Evolutionary conservation across 2,797 vertebrate genomes (phyloP).

Genomic region (Megalops cyprinoides): DNA sequence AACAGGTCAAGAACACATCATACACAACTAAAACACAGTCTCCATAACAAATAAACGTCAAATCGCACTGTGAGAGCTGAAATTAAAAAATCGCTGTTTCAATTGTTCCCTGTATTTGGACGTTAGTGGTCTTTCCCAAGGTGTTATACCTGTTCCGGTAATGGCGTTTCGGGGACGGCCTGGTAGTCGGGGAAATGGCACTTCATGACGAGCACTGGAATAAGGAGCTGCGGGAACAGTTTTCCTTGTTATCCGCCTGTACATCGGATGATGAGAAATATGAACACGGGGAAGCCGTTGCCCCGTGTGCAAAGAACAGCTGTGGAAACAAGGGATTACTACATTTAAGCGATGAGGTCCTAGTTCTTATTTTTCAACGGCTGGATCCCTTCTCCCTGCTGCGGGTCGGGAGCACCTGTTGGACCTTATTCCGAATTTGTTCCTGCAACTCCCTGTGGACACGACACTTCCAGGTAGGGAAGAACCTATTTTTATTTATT

Average conservation of each 20-base stretch:
- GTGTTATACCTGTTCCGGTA: constrained; percentile 32
- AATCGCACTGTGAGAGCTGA: neutral
- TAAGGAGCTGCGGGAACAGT: constrained; percentile 47
- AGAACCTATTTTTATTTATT: too few species aligned
- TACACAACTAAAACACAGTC: neutral
- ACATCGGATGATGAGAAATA: neutral
- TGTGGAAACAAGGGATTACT: constrained; percentile 41
- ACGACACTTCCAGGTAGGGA: constrained; percentile 58
- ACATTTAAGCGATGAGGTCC: constrained; percentile 62
- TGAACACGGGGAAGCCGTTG: neutral
- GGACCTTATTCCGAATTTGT: constrained; percentile 54
- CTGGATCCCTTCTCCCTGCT: constrained; percentile 61
- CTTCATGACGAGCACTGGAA: constrained; percentile 35
- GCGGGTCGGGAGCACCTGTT: constrained; percentile 56
- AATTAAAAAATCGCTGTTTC: constrained; percentile 40
- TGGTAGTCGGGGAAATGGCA: constrained; percentile 50
- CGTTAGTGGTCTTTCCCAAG: constrained; percentile 47
- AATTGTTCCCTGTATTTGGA: neutral
- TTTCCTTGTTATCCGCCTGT: constrained; percentile 38
- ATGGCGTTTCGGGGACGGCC: neutral
- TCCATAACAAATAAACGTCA: neutral
- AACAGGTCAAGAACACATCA: too few species aligned
- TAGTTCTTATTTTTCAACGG: constrained; percentile 50
- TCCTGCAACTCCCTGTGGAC: constrained; percentile 64
- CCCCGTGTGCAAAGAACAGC: neutral